These are phyloP conservation scores for Bos taurus DNA, from an alignment of 2,113 vertebrate species.

Conservation along the genomic window DNA sequence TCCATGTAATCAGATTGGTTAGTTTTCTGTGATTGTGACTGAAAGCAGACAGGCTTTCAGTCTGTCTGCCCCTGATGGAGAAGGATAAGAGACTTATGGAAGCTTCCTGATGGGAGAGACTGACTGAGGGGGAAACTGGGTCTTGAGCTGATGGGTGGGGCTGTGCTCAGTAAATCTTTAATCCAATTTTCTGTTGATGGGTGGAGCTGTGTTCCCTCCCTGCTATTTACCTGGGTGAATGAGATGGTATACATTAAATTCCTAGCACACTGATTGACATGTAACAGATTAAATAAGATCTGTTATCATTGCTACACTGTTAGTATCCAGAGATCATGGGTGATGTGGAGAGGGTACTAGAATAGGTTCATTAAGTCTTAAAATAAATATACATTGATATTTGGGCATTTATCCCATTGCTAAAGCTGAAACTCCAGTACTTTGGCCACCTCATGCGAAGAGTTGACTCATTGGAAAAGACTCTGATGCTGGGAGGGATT, in stretches of 20 bases:
- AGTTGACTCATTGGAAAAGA: no score
- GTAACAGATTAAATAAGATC: background rate
- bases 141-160: background rate
- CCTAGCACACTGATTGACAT: background rate
- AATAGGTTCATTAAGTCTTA: background rate
- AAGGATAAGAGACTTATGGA: background rate
- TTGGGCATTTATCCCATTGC: background rate
- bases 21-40: background rate
- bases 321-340: background rate
- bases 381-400: background rate
- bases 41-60: background rate
- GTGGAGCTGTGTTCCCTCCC: background rate
- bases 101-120: background rate
- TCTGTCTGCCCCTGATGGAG: background rate
- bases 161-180: background rate
- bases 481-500: no score
- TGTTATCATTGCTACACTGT: background rate
- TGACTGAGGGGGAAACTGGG: background rate
- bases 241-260: background rate
- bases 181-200: background rate
- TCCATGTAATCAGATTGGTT: background rate
- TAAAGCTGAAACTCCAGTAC: no score
- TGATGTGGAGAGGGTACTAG: background rate
- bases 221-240: background rate
- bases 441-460: no score